A percentile compares a stretch with the other conserved stretches of the same genome.
Conservation (phyloP, 2,888 invertebrate species). For the Gonocerus acuteangulatus region DNA sequence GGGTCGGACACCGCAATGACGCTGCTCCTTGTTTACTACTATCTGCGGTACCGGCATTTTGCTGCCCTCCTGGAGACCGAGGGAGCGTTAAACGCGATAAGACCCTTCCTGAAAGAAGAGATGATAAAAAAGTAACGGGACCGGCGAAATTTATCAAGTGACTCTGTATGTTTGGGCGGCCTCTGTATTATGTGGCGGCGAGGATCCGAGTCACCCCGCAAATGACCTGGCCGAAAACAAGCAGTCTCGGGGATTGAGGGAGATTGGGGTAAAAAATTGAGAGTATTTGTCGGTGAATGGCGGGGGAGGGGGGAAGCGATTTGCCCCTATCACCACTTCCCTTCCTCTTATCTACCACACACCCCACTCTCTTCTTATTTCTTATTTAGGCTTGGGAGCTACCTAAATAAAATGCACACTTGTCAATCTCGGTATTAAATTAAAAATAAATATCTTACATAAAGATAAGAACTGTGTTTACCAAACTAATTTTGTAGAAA, state of each 20-base stretch:
- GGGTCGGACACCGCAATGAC: too few relatives aligned
- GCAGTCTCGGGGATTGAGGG: neutral
- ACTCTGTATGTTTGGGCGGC: conserved; percentile 14
- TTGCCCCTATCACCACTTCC: neutral
- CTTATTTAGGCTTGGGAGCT: too few relatives aligned
- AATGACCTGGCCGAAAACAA: conserved; percentile 23
- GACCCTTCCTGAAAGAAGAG: neutral
- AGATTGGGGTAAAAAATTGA: conserved; percentile 23
- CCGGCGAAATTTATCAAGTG: conserved; percentile 16
- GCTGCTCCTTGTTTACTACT: too few relatives aligned
- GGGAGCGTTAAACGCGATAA: conserved; percentile 17
- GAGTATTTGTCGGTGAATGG: conserved; percentile 14
- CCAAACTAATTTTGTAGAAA: too few relatives aligned
- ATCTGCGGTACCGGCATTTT: neutral
- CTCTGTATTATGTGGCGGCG: neutral
- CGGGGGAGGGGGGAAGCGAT: conserved; percentile 3
- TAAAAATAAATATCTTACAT: too few relatives aligned
- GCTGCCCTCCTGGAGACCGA: neutral
- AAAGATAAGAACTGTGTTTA: too few relatives aligned
- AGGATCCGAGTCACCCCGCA: conserved; percentile 21
- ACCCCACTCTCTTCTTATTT: too few relatives aligned
- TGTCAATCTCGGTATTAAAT: too few relatives aligned
- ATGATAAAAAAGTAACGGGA: conserved; percentile 5
- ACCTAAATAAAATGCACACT: too few relatives aligned
- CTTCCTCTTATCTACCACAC: neutral